phyloP scores from a whole-genome alignment of 2,888 invertebrate genomes.

The Tenthredo notha region DNA sequence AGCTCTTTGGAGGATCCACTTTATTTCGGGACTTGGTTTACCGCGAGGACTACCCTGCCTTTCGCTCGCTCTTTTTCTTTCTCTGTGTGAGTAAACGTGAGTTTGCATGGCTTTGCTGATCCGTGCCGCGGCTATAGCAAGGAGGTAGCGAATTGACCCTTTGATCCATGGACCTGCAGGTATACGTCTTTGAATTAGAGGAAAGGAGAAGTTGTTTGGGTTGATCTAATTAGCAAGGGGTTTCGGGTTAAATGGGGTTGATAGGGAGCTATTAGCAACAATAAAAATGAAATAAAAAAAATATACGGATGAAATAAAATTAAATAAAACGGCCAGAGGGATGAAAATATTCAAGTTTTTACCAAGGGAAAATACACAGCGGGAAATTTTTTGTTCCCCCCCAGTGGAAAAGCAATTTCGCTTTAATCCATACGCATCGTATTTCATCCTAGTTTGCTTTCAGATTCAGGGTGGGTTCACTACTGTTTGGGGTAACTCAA shows the following conservation, averaged over 20 bases:
- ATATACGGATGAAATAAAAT: neutral
- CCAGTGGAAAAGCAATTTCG: slow-evolving; percentile 25
- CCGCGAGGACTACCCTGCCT: slow-evolving; percentile 7
- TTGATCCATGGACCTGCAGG: slow-evolving; percentile 25
- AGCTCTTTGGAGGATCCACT: slow-evolving; percentile 29
- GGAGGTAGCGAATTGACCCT: slow-evolving; percentile 20
- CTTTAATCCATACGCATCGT: slow-evolving; percentile 39
- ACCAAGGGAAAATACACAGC: neutral
- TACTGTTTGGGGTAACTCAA: neutral
- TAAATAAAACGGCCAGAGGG: neutral
- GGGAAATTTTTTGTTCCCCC: slow-evolving; percentile 15
- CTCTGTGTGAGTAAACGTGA: neutral
- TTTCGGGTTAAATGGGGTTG: neutral
- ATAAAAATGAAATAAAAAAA: neutral
- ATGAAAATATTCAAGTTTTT: neutral
- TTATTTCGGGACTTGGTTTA: slow-evolving; percentile 31
- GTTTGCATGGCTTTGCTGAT: slow-evolving; percentile 21
- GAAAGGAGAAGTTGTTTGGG: slow-evolving; percentile 7
- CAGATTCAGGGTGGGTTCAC: neutral
- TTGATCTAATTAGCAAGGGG: slow-evolving; percentile 23
- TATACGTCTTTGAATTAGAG: slow-evolving; percentile 26
- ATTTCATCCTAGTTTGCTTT: slow-evolving; percentile 44
- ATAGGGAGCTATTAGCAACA: neutral
- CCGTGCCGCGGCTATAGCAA: neutral
- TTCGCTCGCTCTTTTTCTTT: neutral